phyloP scores from a whole-genome alignment of 2,113 vertebrate genomes.

The Oenanthe oenanthe region DNA sequence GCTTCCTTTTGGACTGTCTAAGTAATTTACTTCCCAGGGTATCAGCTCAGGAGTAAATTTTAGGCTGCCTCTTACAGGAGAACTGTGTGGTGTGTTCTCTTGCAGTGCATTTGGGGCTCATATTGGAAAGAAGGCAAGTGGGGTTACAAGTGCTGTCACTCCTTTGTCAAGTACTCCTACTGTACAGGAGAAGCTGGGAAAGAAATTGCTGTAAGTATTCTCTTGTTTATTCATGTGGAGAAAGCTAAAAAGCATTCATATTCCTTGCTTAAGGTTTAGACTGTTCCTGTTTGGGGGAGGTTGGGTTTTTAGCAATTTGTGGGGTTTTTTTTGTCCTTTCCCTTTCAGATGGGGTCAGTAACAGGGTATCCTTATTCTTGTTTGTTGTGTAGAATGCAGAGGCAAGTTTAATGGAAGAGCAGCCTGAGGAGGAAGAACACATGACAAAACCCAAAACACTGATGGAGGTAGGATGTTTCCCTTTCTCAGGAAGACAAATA shows the following conservation, averaged over 20 bases:
- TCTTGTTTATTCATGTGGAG: neutral
- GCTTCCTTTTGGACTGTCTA: neutral
- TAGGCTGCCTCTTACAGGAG: neutral
- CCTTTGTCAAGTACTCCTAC: slow-evolving; percentile 95
- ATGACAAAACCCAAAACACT: slow-evolving; percentile 84
- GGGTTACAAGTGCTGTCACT: slow-evolving; percentile 97
- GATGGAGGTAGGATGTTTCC: slow-evolving; percentile 79
- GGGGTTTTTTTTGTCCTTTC: neutral
- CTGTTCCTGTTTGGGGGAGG: too few species aligned
- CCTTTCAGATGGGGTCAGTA: neutral
- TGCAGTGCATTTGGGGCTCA: slow-evolving; percentile 95
- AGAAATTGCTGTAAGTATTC: slow-evolving; percentile 79
- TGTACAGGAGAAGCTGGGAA: slow-evolving; percentile 93
- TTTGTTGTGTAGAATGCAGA: slow-evolving; percentile 63
- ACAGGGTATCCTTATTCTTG: neutral
- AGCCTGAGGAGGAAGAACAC: slow-evolving; percentile 65
- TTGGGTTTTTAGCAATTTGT: neutral
- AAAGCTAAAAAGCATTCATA: neutral
- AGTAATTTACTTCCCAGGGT: neutral
- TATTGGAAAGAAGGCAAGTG: slow-evolving; percentile 95
- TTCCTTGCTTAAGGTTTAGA: neutral
- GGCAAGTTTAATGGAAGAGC: slow-evolving; percentile 76
- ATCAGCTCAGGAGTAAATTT: neutral
- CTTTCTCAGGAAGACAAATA: neutral
- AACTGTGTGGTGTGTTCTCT: neutral